Conservation (phyloP, 2,888 invertebrate species). For the Glaucopsyche alexis region DNA sequence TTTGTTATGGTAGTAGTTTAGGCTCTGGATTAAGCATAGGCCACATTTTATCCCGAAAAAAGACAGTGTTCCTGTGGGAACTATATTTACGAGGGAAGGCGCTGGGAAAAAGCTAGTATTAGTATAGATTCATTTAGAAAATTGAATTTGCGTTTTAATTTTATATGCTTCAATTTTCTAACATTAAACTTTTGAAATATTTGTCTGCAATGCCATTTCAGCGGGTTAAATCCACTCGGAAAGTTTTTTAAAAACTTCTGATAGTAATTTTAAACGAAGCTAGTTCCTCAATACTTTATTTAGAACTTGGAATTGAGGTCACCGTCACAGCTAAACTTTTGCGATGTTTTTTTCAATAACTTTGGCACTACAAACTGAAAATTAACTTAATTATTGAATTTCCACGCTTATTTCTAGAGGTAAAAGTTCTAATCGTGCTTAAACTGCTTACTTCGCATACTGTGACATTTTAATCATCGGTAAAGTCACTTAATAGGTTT, state of each 20-base stretch:
- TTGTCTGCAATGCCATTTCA: slow-evolving; percentile 8
- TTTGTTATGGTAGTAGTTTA: too few relatives aligned
- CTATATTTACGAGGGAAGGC: too few relatives aligned
- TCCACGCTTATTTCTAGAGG: background rate
- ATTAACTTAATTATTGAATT: background rate
- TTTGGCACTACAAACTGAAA: slow-evolving; percentile 7
- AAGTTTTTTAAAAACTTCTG: slow-evolving; percentile 16
- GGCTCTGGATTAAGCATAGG: too few relatives aligned
- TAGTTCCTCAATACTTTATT: slow-evolving; percentile 12
- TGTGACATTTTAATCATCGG: too few relatives aligned
- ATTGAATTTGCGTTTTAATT: background rate
- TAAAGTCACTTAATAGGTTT: too few relatives aligned
- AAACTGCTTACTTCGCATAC: too few relatives aligned
- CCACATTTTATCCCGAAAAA: too few relatives aligned
- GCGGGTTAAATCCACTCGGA: slow-evolving; percentile 2
- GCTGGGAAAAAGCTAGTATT: too few relatives aligned
- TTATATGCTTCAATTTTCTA: slow-evolving; percentile 2
- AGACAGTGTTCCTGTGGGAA: too few relatives aligned
- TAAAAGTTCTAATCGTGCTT: too few relatives aligned
- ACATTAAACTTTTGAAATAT: background rate
- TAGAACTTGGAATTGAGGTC: slow-evolving; percentile 19
- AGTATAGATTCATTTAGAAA: too few relatives aligned
- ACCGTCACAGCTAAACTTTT: slow-evolving; percentile 7
- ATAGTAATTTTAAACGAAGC: slow-evolving; percentile 23
- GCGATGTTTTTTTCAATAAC: slow-evolving; percentile 24